phyloP scores from a whole-genome alignment of 1,140 invertebrate genomes.

The Cydia pomonella region DNA sequence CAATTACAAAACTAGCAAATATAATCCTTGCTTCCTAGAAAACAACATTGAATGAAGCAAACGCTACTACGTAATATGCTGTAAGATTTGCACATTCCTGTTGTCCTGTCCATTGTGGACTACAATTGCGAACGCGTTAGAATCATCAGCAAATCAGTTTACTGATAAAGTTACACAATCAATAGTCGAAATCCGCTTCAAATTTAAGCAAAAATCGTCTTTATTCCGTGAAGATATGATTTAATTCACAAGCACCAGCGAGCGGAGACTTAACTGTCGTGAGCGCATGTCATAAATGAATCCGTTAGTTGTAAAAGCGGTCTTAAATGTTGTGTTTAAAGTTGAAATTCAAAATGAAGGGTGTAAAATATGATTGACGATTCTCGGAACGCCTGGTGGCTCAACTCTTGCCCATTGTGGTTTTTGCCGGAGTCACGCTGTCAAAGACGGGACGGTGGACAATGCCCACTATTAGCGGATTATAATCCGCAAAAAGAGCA shows the following conservation, averaged over 20 bases:
- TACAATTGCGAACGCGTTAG: conserved; percentile 12
- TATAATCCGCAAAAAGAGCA: conserved; percentile 34
- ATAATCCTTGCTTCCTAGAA: conserved; percentile 30
- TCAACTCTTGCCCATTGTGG: conserved; percentile 35
- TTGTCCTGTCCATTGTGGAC: neutral
- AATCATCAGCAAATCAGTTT: conserved; percentile 21
- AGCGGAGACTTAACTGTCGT: neutral
- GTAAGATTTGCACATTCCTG: neutral
- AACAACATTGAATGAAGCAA: conserved; percentile 24
- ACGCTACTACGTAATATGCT: conserved; percentile 18
- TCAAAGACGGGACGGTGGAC: conserved; percentile 17
- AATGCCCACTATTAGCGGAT: conserved; percentile 38
- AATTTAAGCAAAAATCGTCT: neutral
- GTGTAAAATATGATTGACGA: conserved; percentile 1
- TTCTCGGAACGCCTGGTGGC: conserved; percentile 28
- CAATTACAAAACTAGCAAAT: neutral
- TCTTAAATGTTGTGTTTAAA: neutral
- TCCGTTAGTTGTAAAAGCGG: neutral
- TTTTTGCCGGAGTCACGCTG: conserved; percentile 19
- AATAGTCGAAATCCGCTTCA: neutral
- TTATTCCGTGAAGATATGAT: neutral
- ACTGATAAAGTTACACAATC: conserved; percentile 19
- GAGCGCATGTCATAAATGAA: neutral
- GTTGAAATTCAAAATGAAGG: neutral
- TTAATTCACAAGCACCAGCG: neutral